Evolutionary conservation across 2,888 invertebrate species (phyloP).

Genomic region (Tetheella fluctuosa): DNA sequence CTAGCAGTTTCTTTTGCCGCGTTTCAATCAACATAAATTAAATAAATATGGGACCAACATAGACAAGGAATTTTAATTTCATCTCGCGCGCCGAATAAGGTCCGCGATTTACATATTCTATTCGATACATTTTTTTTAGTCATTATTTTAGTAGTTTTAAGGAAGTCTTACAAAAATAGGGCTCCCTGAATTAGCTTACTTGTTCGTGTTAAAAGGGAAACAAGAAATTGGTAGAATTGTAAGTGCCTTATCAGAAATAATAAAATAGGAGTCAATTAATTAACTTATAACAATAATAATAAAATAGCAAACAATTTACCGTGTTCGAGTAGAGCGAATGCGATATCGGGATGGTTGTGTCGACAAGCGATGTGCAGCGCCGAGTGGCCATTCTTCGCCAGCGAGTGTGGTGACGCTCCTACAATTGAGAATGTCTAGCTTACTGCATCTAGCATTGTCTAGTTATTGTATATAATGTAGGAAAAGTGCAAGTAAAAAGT

Average conservation of each 20-base stretch:
- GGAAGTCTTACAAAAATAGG: too few species aligned
- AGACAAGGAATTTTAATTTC: neutral
- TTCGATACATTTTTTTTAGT: too few species aligned
- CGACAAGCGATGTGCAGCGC: slow-evolving; percentile 99
- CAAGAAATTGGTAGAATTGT: too few species aligned
- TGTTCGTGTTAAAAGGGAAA: too few species aligned
- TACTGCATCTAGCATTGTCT: slow-evolving; percentile 7
- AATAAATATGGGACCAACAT: neutral
- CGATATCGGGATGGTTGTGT: slow-evolving; percentile 99
- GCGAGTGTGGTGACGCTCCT: slow-evolving; percentile 94
- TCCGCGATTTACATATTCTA: neutral
- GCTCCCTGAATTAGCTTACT: too few species aligned
- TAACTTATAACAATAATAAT: slow-evolving; percentile 1
- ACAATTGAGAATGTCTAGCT: slow-evolving; percentile 24
- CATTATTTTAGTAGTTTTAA: too few species aligned
- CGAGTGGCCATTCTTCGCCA: slow-evolving; percentile 99
- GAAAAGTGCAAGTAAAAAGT: slow-evolving; percentile 16
- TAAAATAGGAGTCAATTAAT: too few species aligned
- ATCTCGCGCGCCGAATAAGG: neutral
- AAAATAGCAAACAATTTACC: slow-evolving; percentile 70
- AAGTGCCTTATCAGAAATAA: too few species aligned
- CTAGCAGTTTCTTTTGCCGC: too few species aligned
- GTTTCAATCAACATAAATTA: neutral
- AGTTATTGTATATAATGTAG: slow-evolving; percentile 11
- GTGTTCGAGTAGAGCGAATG: slow-evolving; percentile 95